Conservation (phyloP, 2,888 invertebrate genomes). For the Scaptomyza parva region DNA sequence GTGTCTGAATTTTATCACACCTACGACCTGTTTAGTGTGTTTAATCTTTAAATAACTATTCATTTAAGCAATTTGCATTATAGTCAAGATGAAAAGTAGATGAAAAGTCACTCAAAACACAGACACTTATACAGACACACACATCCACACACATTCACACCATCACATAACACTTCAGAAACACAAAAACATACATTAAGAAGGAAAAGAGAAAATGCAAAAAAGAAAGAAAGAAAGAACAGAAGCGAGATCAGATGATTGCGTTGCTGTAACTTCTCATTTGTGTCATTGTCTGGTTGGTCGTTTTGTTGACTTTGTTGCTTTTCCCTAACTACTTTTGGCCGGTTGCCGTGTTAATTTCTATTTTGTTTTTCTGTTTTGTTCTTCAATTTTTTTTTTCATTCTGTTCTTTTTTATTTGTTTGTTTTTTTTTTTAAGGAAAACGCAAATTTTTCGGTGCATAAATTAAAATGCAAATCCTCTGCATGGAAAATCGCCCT, state of each 20-base stretch:
- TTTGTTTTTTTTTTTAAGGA: conserved; percentile 20
- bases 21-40: not conserved
- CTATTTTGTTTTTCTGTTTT: conserved; percentile 21
- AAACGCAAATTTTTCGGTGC: conserved; percentile 76
- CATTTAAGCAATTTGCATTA: not conserved
- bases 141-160: conserved; percentile 17
- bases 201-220: not conserved
- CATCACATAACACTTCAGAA: conserved; percentile 1
- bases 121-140: conserved; percentile 12
- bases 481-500: conserved; percentile 80
- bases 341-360: conserved; percentile 34
- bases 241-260: conserved; percentile 48
- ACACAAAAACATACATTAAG: not conserved
- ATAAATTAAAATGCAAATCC: conserved; percentile 82
- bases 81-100: no score
- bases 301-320: conserved; percentile 34
- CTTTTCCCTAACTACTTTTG: conserved; percentile 57
- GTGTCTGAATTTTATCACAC: no score
- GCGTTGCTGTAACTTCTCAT: conserved; percentile 68
- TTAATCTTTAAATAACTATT: not conserved
- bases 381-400: conserved; percentile 7
- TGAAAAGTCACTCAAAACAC: not conserved
- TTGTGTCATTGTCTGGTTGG: conserved; percentile 58
- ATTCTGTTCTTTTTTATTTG: conserved; percentile 10
- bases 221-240: no score